Percentiles rank a stretch among this genome's conserved stretches.
Evolutionary conservation across 2,113 vertebrate species (phyloP).

Genomic region (Globicephala melas): DNA sequence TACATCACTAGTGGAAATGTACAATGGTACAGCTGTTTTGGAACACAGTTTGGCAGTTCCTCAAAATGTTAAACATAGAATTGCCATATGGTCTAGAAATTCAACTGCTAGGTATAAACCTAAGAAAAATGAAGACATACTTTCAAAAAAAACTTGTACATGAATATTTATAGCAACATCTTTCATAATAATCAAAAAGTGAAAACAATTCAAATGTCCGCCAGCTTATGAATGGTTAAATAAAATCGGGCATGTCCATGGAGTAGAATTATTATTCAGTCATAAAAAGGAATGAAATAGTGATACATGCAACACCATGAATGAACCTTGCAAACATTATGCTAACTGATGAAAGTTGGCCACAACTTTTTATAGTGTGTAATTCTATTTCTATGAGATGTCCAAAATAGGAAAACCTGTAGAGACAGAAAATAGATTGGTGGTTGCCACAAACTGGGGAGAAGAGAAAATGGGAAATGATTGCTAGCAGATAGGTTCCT

Average conservation of each 20-base stretch:
- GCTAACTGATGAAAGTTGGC: not conserved
- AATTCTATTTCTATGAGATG: not conserved
- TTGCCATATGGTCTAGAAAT: not conserved
- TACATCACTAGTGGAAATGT: not conserved
- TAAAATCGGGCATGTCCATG: not conserved
- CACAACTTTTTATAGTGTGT: not conserved
- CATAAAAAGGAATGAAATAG: not conserved
- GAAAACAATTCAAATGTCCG: not conserved
- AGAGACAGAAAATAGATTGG: not conserved
- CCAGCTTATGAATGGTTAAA: not conserved
- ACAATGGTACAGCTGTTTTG: not conserved
- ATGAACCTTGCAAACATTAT: not conserved
- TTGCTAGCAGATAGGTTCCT: not conserved
- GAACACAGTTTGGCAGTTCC: too few species aligned
- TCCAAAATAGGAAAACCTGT: not conserved
- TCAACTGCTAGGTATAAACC: not conserved
- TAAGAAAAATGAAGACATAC: not conserved
- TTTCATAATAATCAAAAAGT: not conserved
- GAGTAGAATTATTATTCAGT: not conserved
- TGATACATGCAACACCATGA: not conserved
- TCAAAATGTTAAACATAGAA: too few species aligned
- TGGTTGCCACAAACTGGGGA: not conserved
- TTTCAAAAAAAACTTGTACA: not conserved
- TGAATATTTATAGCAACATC: not conserved
- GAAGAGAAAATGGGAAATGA: not conserved